Conservation (phyloP, 2,888 invertebrate species). For the Yponomeuta plumbellus region DNA sequence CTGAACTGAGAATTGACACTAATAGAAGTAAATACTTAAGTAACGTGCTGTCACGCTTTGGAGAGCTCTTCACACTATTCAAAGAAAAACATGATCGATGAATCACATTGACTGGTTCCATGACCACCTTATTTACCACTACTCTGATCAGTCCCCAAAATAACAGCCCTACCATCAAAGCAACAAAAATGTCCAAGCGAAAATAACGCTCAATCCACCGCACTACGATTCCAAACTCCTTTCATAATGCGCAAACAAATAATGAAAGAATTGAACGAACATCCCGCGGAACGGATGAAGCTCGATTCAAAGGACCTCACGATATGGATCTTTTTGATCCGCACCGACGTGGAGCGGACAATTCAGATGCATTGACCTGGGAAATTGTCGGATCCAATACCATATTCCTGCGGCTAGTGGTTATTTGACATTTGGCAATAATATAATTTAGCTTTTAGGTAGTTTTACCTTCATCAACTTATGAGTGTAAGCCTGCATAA, state of each 20-base stretch:
- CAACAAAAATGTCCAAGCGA: background rate
- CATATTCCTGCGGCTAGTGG: background rate
- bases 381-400: background rate
- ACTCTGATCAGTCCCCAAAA: no score
- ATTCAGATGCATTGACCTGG: background rate
- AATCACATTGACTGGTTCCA: no score
- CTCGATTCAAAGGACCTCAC: background rate
- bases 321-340: conserved; percentile 3
- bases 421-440: background rate
- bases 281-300: background rate
- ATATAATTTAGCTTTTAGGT: no score
- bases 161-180: no score
- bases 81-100: no score
- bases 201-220: background rate
- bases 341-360: background rate
- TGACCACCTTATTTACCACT: no score
- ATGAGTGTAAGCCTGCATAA: no score
- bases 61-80: no score
- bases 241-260: background rate
- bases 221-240: background rate
- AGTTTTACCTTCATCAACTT: no score
- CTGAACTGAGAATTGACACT: no score
- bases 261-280: background rate
- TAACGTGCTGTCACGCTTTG: no score
- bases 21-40: no score